phyloP scores from a whole-genome alignment of 2,797 vertebrate species.

The Pseudochromis fuscus region DNA sequence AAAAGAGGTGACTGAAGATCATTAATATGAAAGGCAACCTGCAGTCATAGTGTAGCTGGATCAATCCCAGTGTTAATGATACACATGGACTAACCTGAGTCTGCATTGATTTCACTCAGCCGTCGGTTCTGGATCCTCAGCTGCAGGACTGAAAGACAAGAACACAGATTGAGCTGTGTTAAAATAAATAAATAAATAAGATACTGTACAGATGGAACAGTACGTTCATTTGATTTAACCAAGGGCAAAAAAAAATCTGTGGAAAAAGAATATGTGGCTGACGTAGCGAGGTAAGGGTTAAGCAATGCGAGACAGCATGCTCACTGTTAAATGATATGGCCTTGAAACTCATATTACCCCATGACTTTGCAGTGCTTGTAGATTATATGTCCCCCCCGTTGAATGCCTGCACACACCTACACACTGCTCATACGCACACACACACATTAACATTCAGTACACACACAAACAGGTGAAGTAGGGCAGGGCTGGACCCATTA shows the following conservation, averaged over 20 bases:
- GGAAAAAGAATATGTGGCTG: not conserved
- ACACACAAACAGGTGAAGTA: slow-evolving; percentile 75
- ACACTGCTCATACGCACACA: slow-evolving; percentile 22
- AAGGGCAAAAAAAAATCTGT: slow-evolving; percentile 17
- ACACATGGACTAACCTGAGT: slow-evolving; percentile 79
- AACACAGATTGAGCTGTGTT: slow-evolving; percentile 36
- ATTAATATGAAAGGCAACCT: slow-evolving; percentile 55
- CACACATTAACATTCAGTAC: slow-evolving; percentile 43
- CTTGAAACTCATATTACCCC: slow-evolving; percentile 47
- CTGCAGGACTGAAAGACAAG: slow-evolving; percentile 86
- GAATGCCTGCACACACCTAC: slow-evolving; percentile 34
- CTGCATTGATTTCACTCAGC: slow-evolving; percentile 87
- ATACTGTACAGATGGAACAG: slow-evolving; percentile 10
- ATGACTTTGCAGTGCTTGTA: slow-evolving; percentile 55
- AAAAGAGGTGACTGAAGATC: slow-evolving; percentile 33
- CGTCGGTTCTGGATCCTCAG: slow-evolving; percentile 90
- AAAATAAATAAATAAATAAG: not conserved
- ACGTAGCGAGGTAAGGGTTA: slow-evolving; percentile 17
- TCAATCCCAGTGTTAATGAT: slow-evolving; percentile 64
- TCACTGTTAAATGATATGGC: slow-evolving; percentile 45
- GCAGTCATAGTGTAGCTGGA: slow-evolving; percentile 30
- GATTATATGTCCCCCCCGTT: slow-evolving; percentile 55
- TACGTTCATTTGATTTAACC: slow-evolving; percentile 23
- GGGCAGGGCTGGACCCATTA: slow-evolving; percentile 38
- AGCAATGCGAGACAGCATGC: slow-evolving; percentile 24